Base-by-base conservation (phyloP, 2,113 vertebrate genomes). In the Otus sunia region DNA sequence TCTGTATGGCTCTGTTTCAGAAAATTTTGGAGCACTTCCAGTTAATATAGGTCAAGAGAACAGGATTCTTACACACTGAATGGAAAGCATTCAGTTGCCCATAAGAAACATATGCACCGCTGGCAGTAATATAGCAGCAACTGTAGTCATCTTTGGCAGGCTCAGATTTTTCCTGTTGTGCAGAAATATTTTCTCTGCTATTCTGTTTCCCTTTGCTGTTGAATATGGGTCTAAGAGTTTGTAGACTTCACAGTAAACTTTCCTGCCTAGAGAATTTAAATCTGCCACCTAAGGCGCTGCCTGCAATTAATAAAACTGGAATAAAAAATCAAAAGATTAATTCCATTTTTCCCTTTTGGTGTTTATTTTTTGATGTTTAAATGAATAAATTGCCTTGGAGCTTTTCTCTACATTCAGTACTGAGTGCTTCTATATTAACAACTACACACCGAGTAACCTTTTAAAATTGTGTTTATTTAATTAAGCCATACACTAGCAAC, bases 381-480 rank as follows among this genome's bases (percentile, higher is more conserved):
- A 73, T 62, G 8, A 80, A 47, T 59, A 63, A 93, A 64, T 75
- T 81, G 53, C 43, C 73, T 89, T 75, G 34, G 53, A 89, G 76
- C 25, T 92, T 86, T 96, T 78, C 23, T 75, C 72, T 58, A 8
- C 15, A 3, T 68, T 92, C 53, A 27, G 10, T 78, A 64, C 66
- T 59, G 21, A 94, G 49, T 49, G 39, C 52, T 86, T 81, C 79
- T 36, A 72, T 81, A 82, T 91, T 94, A 91, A 85, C 91, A 89
- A 86, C 73, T 79, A 73, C 83, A 87, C 83, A 89, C 69, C 68
- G 49, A 62, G 26, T 80, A 94, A 96, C 83, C 91, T 95, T 94
- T 94, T 85, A 91, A 94, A 94, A 94, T 49, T 62, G 39, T 27
- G 20, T 60, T 91, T 94, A 96, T 96, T 96, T 91, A 91, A 95